These are phyloP conservation scores for Yasuhikotakia modesta DNA, from an alignment of 2,797 vertebrate genomes.

Conservation along the genomic window DNA sequence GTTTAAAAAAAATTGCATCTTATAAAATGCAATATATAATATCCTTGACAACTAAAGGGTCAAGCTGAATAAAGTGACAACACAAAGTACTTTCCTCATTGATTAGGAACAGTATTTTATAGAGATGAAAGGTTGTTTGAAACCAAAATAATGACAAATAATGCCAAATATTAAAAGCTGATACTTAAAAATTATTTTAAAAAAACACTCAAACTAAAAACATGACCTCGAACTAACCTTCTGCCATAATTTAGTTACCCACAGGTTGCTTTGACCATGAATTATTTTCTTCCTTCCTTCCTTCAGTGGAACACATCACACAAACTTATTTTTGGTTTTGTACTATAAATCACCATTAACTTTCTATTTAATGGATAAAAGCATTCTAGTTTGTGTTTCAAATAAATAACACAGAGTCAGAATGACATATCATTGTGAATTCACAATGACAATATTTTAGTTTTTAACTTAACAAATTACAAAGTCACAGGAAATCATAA, in stretches of 20 bases:
- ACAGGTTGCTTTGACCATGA: background rate
- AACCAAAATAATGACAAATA: no score
- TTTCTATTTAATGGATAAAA: no score
- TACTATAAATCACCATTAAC: no score
- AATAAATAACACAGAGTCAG: background rate
- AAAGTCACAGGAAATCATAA: background rate
- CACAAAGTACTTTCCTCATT: background rate
- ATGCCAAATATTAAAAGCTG: no score
- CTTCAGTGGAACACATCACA: background rate
- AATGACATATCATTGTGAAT: background rate
- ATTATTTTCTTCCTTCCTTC: background rate
- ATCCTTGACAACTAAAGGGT: background rate
- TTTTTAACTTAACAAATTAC: background rate
- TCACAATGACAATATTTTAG: background rate
- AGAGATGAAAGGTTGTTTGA: no score
- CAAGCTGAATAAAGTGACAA: background rate
- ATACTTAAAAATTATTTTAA: background rate
- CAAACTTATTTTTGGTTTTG: no score
- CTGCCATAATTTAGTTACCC: no score
- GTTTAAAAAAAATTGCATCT: no score
- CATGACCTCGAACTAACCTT: no score
- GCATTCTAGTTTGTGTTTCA: no score
- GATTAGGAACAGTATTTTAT: background rate
- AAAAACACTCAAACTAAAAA: slow-evolving; percentile 3
- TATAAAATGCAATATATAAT: background rate